Evolutionary conservation across 1,140 invertebrate genomes (phyloP).

Genomic region (Lordiphosa collinella): DNA sequence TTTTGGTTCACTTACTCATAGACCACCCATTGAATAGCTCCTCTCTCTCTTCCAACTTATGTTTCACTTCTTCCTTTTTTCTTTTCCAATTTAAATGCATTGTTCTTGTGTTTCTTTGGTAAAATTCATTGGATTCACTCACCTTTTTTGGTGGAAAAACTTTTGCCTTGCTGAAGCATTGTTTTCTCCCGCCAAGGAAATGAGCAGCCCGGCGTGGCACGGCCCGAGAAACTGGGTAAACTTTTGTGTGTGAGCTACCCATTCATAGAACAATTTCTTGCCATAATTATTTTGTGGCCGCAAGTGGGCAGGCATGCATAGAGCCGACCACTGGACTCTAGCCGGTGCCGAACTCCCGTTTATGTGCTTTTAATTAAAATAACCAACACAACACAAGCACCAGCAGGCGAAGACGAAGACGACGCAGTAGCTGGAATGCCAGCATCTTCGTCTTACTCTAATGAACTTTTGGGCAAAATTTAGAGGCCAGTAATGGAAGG

Average conservation of each 20-base stretch:
- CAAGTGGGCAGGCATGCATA: slow-evolving; percentile 42
- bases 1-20: too few relatives aligned
- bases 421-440: neutral
- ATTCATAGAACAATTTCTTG: slow-evolving; percentile 54
- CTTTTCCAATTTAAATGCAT: too few relatives aligned
- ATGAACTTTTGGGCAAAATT: slow-evolving; percentile 57
- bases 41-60: too few relatives aligned
- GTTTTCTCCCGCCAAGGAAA: slow-evolving; percentile 35
- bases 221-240: neutral
- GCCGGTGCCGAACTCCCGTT: slow-evolving; percentile 19
- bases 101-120: too few relatives aligned
- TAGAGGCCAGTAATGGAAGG: slow-evolving; percentile 35
- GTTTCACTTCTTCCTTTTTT: too few relatives aligned
- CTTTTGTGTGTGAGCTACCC: slow-evolving; percentile 26
- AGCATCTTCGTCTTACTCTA: slow-evolving; percentile 44
- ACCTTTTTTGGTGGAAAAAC: slow-evolving; percentile 16
- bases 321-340: slow-evolving; percentile 20
- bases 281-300: slow-evolving; percentile 55
- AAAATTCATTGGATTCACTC: neutral
- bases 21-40: too few relatives aligned
- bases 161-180: slow-evolving; percentile 31
- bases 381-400: slow-evolving; percentile 41
- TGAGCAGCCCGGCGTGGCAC: slow-evolving; percentile 26
- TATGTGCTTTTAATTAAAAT: slow-evolving; percentile 60
- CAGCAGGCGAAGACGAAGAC: too few relatives aligned